phyloP scores from a whole-genome alignment of 2,888 invertebrate species.

The Schizotus pectinicornis region DNA sequence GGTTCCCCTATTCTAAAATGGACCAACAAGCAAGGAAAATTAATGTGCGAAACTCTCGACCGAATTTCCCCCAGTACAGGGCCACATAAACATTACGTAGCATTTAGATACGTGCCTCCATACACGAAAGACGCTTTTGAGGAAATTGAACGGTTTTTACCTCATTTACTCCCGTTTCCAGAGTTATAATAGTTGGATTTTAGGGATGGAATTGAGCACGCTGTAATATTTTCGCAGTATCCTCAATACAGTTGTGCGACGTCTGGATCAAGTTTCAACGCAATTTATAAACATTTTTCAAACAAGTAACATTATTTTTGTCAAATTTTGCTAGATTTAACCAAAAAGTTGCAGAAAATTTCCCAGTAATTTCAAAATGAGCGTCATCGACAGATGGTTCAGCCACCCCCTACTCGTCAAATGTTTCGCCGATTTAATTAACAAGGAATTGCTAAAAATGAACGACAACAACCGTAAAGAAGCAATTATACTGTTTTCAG shows the following conservation, averaged over 20 bases:
- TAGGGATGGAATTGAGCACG: constrained; percentile 78
- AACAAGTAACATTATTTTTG: constrained; percentile 58
- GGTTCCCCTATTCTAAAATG: constrained; percentile 94
- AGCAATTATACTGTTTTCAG: constrained; percentile 91
- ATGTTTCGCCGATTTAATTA: constrained; percentile 84
- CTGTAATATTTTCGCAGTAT: constrained; percentile 93
- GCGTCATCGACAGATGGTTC: constrained; percentile 93
- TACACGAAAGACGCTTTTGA: constrained; percentile 82
- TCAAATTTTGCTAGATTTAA: background rate
- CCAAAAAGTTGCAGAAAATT: constrained; percentile 35
- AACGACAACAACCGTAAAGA: constrained; percentile 73
- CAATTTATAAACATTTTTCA: constrained; percentile 80
- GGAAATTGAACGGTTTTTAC: constrained; percentile 73
- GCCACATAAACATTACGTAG: constrained; percentile 93
- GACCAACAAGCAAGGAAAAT: constrained; percentile 87
- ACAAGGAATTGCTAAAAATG: constrained; percentile 77
- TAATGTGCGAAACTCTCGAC: constrained; percentile 81
- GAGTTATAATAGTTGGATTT: constrained; percentile 34
- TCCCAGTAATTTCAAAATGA: constrained; percentile 70
- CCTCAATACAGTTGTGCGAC: constrained; percentile 98
- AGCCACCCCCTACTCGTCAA: constrained; percentile 81
- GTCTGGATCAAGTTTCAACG: constrained; percentile 93
- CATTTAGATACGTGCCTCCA: constrained; percentile 90
- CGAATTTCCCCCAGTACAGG: constrained; percentile 79
- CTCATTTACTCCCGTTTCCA: background rate